Evolutionary conservation across 2,888 invertebrate genomes (phyloP).

Genomic region (Nomada lathburiana): DNA sequence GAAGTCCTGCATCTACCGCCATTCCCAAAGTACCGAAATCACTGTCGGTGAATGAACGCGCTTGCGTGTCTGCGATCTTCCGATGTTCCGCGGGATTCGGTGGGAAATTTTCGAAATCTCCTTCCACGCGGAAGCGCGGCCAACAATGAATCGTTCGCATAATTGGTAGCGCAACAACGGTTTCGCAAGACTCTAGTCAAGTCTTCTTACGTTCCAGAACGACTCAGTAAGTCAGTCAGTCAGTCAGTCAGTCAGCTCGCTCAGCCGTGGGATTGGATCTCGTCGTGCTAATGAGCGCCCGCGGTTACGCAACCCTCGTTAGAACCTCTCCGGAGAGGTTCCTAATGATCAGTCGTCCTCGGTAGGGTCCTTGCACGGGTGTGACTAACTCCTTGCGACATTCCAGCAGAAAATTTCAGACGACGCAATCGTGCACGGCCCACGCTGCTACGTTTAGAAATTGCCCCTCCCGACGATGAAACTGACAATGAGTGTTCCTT

Average conservation of each 20-base stretch:
- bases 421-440: too few relatives aligned
- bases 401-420: slow-evolving; percentile 28
- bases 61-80: background rate
- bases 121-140: slow-evolving; percentile 55
- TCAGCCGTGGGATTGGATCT: slow-evolving; percentile 75
- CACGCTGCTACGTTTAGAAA: too few relatives aligned
- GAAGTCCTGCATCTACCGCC: background rate
- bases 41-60: background rate
- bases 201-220: background rate
- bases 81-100: slow-evolving; percentile 27
- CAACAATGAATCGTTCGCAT: slow-evolving; percentile 66
- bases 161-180: slow-evolving; percentile 55
- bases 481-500: too few relatives aligned
- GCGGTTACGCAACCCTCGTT: slow-evolving; percentile 65
- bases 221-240: slow-evolving; percentile 71
- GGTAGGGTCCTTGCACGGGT: slow-evolving; percentile 55
- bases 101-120: slow-evolving; percentile 71
- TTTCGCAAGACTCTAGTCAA: slow-evolving; percentile 61
- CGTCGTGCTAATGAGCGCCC: slow-evolving; percentile 61
- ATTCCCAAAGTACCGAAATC: background rate
- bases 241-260: slow-evolving; percentile 66
- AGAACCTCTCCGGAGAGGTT: slow-evolving; percentile 49
- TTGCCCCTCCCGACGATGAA: too few relatives aligned
- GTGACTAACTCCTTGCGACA: slow-evolving; percentile 49
- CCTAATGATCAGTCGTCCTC: slow-evolving; percentile 47